Conservation (phyloP, 1,140 invertebrate species). For the Pissodes strobi region DNA sequence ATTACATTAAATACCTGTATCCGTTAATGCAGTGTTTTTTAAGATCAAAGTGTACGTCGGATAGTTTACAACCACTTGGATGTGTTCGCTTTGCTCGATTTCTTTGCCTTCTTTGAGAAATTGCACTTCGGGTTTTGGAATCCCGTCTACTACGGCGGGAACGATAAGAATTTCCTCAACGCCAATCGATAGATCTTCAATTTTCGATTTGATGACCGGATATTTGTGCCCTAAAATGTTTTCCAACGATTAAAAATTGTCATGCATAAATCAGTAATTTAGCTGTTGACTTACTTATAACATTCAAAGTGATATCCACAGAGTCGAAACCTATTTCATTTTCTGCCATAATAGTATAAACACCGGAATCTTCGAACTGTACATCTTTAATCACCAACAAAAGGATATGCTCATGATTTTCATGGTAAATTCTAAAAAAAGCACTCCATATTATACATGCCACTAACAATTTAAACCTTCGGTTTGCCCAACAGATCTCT, state of each 20-base stretch:
- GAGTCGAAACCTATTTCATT: constrained; percentile 33
- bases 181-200: constrained; percentile 26
- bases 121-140: constrained; percentile 25
- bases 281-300: constrained; percentile 14
- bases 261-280: neutral
- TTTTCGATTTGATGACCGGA: constrained; percentile 25
- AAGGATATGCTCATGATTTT: constrained; percentile 31
- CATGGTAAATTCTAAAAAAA: constrained; percentile 24
- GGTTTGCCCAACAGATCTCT: no score
- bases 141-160: constrained; percentile 24
- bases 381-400: constrained; percentile 31
- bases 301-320: constrained; percentile 20
- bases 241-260: neutral
- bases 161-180: constrained; percentile 20
- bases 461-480: no score
- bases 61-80: constrained; percentile 16
- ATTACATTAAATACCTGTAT: no score
- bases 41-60: constrained; percentile 19
- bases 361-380: constrained; percentile 17
- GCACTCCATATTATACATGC: neutral
- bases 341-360: constrained; percentile 33
- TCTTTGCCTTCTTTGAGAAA: constrained; percentile 25
- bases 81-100: constrained; percentile 6
- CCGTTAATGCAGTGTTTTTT: constrained; percentile 13
- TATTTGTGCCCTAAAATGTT: constrained; percentile 27